Conservation (phyloP, 2,797 vertebrate species). For the Siniperca scherzeri region DNA sequence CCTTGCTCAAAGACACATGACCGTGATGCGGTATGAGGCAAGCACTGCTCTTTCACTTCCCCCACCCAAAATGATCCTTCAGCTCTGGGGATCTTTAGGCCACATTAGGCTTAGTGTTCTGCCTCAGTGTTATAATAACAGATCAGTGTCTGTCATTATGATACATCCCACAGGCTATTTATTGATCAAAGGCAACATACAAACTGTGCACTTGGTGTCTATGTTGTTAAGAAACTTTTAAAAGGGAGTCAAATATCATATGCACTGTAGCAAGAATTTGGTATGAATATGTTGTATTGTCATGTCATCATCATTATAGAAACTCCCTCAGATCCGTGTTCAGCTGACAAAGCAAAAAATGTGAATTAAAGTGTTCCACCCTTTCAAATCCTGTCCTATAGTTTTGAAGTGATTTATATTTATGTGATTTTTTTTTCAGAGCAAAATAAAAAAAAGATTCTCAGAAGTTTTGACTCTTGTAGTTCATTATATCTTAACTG, state of each 20-base stretch:
- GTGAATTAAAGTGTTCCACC: conserved; percentile 83
- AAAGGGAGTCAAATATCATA: conserved; percentile 51
- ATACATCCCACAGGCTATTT: conserved; percentile 42
- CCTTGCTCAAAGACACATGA: conserved; percentile 42
- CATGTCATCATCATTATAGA: conserved; percentile 60
- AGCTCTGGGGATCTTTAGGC: conserved; percentile 52
- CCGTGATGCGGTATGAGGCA: background rate
- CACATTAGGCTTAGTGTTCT: conserved; percentile 13
- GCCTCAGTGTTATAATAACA: conserved; percentile 38
- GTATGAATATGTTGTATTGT: conserved; percentile 53
- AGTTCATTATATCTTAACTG: conserved; percentile 3
- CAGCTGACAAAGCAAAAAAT: conserved; percentile 79
- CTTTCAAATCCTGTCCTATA: conserved; percentile 76
- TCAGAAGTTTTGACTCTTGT: conserved; percentile 30
- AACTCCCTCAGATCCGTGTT: conserved; percentile 65
- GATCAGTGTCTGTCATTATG: conserved; percentile 31
- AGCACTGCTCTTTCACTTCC: conserved; percentile 28
- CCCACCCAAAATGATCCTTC: conserved; percentile 29
- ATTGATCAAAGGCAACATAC: conserved; percentile 41
- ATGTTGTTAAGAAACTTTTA: conserved; percentile 28
- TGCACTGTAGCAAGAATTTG: conserved; percentile 64
- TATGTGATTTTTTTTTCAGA: conserved; percentile 70
- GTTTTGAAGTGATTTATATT: conserved; percentile 81
- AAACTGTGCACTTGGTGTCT: conserved; percentile 48
- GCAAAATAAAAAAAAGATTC: conserved; percentile 65